Percentiles rank a stretch among this genome's conserved stretches.
Conservation (phyloP, 2,797 vertebrate species). For the Phrynocephalus vlangalii region DNA sequence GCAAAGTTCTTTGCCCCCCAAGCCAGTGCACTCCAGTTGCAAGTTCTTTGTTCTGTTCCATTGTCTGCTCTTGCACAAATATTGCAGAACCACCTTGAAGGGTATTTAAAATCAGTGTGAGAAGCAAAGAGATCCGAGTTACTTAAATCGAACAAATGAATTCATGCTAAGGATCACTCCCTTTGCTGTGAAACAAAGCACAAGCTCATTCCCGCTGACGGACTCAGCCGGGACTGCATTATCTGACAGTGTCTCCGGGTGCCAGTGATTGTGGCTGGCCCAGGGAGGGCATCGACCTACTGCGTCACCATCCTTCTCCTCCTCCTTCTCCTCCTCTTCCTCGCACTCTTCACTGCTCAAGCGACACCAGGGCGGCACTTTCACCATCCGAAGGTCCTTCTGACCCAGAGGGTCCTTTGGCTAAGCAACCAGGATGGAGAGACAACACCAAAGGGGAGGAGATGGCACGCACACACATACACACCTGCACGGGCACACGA, state of each 20-base stretch:
- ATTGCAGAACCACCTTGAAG: not conserved
- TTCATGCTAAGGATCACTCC: no score
- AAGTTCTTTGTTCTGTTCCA: not conserved
- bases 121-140: not conserved
- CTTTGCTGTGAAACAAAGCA: not conserved
- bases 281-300: constrained; percentile 75
- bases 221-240: constrained; percentile 47
- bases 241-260: constrained; percentile 58
- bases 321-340: constrained; percentile 78
- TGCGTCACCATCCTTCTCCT: constrained; percentile 82
- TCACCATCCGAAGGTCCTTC: constrained; percentile 81
- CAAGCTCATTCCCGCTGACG: not conserved
- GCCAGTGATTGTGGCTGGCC: constrained; percentile 5
- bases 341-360: constrained; percentile 78
- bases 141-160: not conserved
- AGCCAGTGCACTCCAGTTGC: not conserved
- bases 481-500: constrained; percentile 40
- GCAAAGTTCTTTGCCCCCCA: not conserved
- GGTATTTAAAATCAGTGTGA: no score
- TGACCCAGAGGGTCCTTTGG: constrained; percentile 78
- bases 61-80: not conserved
- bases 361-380: constrained; percentile 79
- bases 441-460: constrained; percentile 45
- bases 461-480: constrained; percentile 60
- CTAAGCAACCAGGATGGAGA: constrained; percentile 69